A percentile compares a stretch with the other conserved stretches of the same genome.
phyloP scores from a whole-genome alignment of 2,113 vertebrate species.

The Alaudala cheleensis region DNA sequence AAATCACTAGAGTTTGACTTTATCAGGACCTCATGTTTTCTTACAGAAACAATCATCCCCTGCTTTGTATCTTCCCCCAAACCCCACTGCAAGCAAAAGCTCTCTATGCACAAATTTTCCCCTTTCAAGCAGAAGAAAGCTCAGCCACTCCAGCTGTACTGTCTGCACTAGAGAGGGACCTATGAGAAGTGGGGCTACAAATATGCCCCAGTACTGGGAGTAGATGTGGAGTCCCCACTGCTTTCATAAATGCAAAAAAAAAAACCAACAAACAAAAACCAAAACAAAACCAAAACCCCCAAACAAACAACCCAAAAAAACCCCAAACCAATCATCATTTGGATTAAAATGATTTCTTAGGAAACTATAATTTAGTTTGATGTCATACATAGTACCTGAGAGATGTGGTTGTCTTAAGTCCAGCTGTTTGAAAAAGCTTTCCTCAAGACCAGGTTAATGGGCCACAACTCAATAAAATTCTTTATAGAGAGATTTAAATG shows the following conservation, averaged over 20 bases:
- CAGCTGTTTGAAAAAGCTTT: constrained; percentile 16
- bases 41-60: not conserved
- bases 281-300: too few species aligned
- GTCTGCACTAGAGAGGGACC: not conserved
- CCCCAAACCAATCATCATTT: not conserved
- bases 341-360: not conserved
- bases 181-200: not conserved
- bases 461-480: constrained; percentile 45
- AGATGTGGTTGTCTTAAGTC: not conserved
- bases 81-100: not conserved
- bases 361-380: not conserved
- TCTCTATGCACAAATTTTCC: not conserved
- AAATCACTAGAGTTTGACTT: not conserved
- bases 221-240: not conserved
- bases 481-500: constrained; percentile 51
- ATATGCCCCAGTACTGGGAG: not conserved
- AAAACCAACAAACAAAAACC: not conserved
- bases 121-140: not conserved
- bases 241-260: not conserved
- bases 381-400: not conserved
- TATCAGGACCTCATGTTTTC: not conserved
- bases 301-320: too few species aligned
- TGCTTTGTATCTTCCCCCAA: not conserved
- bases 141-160: not conserved
- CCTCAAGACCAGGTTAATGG: constrained; percentile 40